A percentile compares a stretch with the other conserved stretches of the same genome.
phyloP scores from a whole-genome alignment of 2,888 invertebrate species.

The Schizotus pectinicornis region DNA sequence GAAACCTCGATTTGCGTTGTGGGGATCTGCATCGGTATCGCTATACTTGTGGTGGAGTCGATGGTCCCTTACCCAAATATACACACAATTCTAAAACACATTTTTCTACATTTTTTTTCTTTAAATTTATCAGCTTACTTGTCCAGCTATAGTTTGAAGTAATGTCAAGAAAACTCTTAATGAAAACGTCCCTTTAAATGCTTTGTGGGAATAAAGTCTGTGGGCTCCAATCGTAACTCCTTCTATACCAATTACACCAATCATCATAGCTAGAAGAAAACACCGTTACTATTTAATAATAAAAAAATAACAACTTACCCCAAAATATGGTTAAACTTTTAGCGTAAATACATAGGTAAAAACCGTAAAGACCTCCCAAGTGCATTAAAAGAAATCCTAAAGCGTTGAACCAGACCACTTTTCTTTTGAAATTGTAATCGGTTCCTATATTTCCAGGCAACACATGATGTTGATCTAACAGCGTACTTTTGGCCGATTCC shows the following conservation, averaged over 20 bases:
- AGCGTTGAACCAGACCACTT: constrained; percentile 70
- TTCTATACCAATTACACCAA: constrained; percentile 56
- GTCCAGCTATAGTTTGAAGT: constrained; percentile 75
- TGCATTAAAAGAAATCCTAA: constrained; percentile 67
- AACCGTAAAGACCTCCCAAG: constrained; percentile 60
- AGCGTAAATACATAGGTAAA: constrained; percentile 47
- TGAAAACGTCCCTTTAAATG: constrained; percentile 76
- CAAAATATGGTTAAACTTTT: constrained; percentile 50
- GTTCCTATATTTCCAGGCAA: constrained; percentile 60
- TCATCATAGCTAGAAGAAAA: constrained; percentile 29
- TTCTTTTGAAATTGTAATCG: constrained; percentile 59
- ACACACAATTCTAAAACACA: constrained; percentile 69
- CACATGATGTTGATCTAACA: constrained; percentile 11
- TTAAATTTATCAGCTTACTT: constrained; percentile 62
- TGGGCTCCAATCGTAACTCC: constrained; percentile 85
- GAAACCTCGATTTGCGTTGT: constrained; percentile 81
- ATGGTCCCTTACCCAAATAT: constrained; percentile 82
- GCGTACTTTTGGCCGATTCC: constrained; percentile 3
- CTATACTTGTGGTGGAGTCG: constrained; percentile 81
- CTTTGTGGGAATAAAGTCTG: constrained; percentile 76
- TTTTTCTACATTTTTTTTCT: no score
- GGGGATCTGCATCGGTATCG: constrained; percentile 79
- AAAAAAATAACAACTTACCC: constrained; percentile 51
- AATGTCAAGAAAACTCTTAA: constrained; percentile 68
- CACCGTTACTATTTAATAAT: neutral